Conservation (phyloP, 2,113 vertebrate genomes). For the Aix galericulata region DNA sequence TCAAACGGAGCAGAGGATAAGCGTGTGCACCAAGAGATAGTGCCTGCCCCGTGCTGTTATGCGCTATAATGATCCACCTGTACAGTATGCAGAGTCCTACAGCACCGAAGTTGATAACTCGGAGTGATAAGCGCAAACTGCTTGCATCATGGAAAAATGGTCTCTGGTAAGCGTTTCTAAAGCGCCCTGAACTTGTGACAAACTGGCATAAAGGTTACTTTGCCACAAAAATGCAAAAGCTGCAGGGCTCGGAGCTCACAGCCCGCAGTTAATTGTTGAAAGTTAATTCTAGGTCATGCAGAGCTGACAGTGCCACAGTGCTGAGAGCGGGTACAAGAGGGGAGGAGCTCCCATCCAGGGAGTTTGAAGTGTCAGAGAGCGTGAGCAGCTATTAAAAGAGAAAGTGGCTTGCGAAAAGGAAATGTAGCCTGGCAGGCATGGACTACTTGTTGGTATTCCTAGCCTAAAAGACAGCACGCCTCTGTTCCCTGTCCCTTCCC, state of each 20-base stretch:
- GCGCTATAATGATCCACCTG: conserved; percentile 58
- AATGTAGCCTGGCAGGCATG: conserved; percentile 41
- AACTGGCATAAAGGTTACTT: conserved; percentile 77
- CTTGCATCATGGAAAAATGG: conserved; percentile 82
- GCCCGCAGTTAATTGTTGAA: conserved; percentile 67
- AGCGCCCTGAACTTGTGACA: conserved; percentile 77
- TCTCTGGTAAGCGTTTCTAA: conserved; percentile 64
- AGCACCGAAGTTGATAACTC: conserved; percentile 68
- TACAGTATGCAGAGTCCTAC: conserved; percentile 46
- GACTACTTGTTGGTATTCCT: conserved; percentile 23
- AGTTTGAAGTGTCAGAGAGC: not conserved
- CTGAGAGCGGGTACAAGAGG: not conserved
- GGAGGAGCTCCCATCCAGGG: conserved; percentile 48
- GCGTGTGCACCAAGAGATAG: not conserved
- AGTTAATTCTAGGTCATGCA: conserved; percentile 77
- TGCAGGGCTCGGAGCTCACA: conserved; percentile 45
- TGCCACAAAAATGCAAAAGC: conserved; percentile 64
- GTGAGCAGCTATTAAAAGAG: conserved; percentile 60
- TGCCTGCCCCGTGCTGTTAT: not conserved
- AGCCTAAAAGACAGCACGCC: not conserved
- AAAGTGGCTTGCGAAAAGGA: conserved; percentile 55
- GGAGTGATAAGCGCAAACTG: conserved; percentile 75
- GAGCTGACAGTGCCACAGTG: conserved; percentile 47
- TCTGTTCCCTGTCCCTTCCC: conserved; percentile 18
- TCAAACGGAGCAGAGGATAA: not conserved